Base-by-base conservation (phyloP, 2,797 vertebrate species). In the Sternarchorhynchus goeldii region DNA sequence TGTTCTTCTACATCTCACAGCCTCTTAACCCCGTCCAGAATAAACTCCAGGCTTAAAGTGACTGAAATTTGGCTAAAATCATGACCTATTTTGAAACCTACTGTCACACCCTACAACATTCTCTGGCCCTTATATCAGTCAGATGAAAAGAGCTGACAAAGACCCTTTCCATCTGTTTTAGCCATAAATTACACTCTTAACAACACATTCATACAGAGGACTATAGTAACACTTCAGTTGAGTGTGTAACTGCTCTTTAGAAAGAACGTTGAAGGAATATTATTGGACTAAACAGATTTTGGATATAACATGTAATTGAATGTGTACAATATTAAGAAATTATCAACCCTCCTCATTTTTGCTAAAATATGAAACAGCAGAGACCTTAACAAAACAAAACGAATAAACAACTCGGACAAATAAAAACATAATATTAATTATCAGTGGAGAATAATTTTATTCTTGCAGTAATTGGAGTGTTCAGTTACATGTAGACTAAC, bases 31-130 rank as follows among this genome's bases (percentile, higher is more conserved):
- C 2, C 5, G 29, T 74, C 17, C 32, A 29, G 53, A 55, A 55
- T 56, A 39, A 55, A 78, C 21, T 65, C 6, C 56, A 72, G 65
- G 45, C 68, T 55, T 67, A 57, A 17, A 2, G 29, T 41, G 50
- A 65, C 45, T 20, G 31, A 57, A 57, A 53, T 71, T 31, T 50
- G 56, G 55, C 59, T 68, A 78, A 58, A 78, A 45, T 21, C 21
- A 1, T 55, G 60, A 58, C 34, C 68, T 78, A 64, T n/a, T 34
- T 6, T 60, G 32, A 57, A 72, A 32, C 60, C 36, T 64, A 34
- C 57, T 39, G 64, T 56, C 31, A 65, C 50, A 60, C 39, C 50
- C 59, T 20, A 31, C 68, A 57, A 36, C 56, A 25, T 16, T 2
- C 60, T 34, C 18, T 39, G 34, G 20, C 20, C n/a, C 34, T 12